phyloP scores from a whole-genome alignment of 2,888 invertebrate species.

The Sarcophaga rosellei region DNA sequence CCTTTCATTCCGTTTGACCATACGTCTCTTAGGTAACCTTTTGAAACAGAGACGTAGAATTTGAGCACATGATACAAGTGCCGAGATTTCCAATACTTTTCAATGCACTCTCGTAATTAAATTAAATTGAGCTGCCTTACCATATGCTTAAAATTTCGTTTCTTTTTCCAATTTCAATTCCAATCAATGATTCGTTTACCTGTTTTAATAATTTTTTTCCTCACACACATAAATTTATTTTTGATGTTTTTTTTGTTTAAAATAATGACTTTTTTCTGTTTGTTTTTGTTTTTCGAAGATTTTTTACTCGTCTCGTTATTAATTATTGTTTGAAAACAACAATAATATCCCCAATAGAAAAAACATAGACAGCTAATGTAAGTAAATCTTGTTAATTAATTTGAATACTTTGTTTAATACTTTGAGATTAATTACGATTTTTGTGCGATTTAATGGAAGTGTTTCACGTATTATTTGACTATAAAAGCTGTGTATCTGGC shows the following conservation, averaged over 20 bases:
- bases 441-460: neutral
- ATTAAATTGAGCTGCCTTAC: no score
- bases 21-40: no score
- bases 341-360: neutral
- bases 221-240: no score
- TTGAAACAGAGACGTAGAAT: no score
- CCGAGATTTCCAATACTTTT: no score
- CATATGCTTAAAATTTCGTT: no score
- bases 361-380: neutral
- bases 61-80: no score
- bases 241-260: neutral
- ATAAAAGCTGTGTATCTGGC: neutral
- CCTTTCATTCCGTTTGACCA: no score
- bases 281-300: neutral
- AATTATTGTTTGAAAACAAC: neutral
- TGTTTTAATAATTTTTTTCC: no score
- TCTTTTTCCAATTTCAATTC: no score
- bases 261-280: neutral
- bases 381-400: neutral
- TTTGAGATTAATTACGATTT: neutral
- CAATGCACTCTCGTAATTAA: no score
- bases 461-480: neutral
- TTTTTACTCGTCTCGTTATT: neutral
- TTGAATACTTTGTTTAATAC: neutral
- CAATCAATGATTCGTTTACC: no score